phyloP scores from a whole-genome alignment of 2,797 vertebrate species.

The Borostomias antarcticus region DNA sequence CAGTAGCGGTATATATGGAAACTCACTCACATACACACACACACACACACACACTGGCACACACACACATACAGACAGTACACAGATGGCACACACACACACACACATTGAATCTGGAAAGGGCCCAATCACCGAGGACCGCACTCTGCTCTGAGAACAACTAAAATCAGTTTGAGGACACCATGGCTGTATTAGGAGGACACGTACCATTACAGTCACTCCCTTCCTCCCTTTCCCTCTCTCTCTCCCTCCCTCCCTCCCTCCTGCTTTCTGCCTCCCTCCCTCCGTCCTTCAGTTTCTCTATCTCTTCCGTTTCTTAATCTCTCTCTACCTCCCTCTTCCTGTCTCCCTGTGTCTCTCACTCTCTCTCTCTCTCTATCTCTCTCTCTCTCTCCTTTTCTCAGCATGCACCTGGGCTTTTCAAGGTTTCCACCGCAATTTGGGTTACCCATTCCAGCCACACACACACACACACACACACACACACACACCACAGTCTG shows the following conservation, averaged over 20 bases:
- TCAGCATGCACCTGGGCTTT: slow-evolving; percentile 60
- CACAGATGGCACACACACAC: background rate
- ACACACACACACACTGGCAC: slow-evolving; percentile 56
- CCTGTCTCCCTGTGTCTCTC: too few relatives aligned
- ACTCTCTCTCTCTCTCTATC: too few relatives aligned
- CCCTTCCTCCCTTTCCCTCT: slow-evolving; percentile 8
- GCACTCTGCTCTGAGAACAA: slow-evolving; percentile 67
- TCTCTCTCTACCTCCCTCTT: too few relatives aligned
- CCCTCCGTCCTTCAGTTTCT: too few relatives aligned
- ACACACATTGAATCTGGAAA: slow-evolving; percentile 31
- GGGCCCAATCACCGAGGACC: slow-evolving; percentile 66
- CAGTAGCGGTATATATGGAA: background rate
- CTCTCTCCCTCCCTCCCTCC: slow-evolving; percentile 11
- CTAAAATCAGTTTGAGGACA: slow-evolving; percentile 72
- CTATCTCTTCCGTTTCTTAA: too few relatives aligned
- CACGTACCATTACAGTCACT: slow-evolving; percentile 53
- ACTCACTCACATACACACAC: slow-evolving; percentile 21
- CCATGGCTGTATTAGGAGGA: too few relatives aligned
- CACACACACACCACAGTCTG: slow-evolving; percentile 4
- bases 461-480: slow-evolving; percentile 9
- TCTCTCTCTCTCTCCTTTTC: too few relatives aligned
- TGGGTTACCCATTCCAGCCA: slow-evolving; percentile 67
- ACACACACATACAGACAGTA: slow-evolving; percentile 31
- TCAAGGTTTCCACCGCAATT: slow-evolving; percentile 73
- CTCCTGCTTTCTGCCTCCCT: slow-evolving; percentile 11